phyloP scores from a whole-genome alignment of 2,797 vertebrate species.

The Rhynchotus rufescens region DNA sequence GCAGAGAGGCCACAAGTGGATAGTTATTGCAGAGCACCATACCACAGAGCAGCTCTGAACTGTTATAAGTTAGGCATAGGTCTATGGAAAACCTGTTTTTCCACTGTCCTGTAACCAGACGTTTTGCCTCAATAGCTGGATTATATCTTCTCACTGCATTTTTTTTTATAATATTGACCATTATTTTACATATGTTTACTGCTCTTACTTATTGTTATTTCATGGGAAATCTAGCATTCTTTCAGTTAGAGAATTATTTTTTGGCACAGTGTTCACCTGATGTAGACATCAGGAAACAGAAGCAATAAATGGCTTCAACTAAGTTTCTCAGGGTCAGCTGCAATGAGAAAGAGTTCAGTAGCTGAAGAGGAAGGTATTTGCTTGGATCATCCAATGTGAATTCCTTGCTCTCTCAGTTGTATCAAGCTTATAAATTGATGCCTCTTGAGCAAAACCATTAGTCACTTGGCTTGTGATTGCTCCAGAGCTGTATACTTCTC shows the following conservation, averaged over 20 bases:
- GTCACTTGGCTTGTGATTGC: neutral
- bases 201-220: neutral
- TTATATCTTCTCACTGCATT: neutral
- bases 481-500: neutral
- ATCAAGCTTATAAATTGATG: neutral
- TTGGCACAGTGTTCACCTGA: neutral
- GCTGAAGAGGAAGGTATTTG: neutral
- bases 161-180: neutral
- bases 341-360: neutral
- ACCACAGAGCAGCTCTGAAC: neutral
- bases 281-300: neutral
- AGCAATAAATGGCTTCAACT: neutral
- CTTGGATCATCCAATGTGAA: neutral
- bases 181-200: neutral
- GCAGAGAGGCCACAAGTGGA: neutral
- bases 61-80: neutral
- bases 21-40: neutral
- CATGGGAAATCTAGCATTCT: neutral
- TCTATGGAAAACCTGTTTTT: neutral
- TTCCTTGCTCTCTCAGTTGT: neutral
- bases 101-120: neutral
- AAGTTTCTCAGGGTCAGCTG: neutral
- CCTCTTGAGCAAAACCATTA: neutral
- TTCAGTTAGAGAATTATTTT: neutral
- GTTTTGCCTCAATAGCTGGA: neutral